Evolutionary conservation across 1,140 invertebrate species (phyloP).

Genomic region (Platorchestia sp.): DNA sequence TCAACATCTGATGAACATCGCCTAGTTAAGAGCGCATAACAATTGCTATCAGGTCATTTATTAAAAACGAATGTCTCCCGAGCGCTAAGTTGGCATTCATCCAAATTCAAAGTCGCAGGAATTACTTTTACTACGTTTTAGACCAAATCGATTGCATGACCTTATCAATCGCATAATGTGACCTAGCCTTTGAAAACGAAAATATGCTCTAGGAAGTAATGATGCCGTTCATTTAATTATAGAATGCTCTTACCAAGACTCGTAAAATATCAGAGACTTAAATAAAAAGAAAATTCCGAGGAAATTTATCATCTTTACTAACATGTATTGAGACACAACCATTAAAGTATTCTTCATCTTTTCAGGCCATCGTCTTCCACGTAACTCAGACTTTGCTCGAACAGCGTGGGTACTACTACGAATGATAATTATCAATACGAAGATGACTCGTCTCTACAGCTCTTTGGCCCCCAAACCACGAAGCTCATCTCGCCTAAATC

Average conservation of each 20-base stretch:
- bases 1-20: too few relatives aligned
- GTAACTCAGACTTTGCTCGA: background rate
- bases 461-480: background rate
- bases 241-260: background rate
- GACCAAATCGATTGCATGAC: background rate
- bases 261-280: too few relatives aligned
- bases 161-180: background rate
- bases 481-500: background rate
- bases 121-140: background rate
- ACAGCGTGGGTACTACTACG: too few relatives aligned
- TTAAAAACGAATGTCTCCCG: background rate
- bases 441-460: background rate
- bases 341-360: background rate
- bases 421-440: background rate
- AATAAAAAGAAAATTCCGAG: too few relatives aligned
- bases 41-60: too few relatives aligned
- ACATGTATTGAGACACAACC: background rate
- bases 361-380: background rate
- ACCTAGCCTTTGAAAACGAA: background rate
- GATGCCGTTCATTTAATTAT: background rate
- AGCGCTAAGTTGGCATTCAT: background rate
- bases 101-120: background rate
- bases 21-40: too few relatives aligned
- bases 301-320: background rate
- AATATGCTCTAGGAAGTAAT: background rate